Percentiles rank a stretch among this genome's conserved stretches.
Evolutionary conservation across 2,797 vertebrate species (phyloP).

Genomic region (Leptodactylus fallax): DNA sequence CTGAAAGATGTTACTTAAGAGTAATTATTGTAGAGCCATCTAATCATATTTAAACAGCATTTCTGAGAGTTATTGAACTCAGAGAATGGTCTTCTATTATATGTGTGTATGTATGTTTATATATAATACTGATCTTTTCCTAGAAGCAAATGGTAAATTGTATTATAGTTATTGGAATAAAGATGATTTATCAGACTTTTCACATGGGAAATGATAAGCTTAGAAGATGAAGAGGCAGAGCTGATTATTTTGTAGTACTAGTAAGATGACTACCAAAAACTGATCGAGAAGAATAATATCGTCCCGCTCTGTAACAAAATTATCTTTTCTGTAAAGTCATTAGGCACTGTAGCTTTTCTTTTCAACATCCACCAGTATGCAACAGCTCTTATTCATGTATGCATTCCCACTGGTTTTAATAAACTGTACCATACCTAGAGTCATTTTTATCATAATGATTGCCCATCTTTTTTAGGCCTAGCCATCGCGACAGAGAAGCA

Average conservation of each 20-base stretch:
- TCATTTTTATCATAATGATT: not conserved
- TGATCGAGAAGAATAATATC: conserved; percentile 29
- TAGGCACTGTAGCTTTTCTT: not conserved
- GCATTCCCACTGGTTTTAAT: not conserved
- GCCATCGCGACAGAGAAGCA: no score
- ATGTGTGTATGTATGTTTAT: conserved; percentile 37
- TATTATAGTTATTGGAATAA: conserved; percentile 66
- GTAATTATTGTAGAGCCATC: conserved; percentile 61
- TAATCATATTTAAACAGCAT: conserved; percentile 63
- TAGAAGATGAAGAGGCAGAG: conserved; percentile 55
- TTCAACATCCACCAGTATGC: not conserved
- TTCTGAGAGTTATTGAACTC: conserved; percentile 57
- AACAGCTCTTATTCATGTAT: not conserved
- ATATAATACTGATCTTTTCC: conserved; percentile 42
- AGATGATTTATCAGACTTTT: conserved; percentile 64
- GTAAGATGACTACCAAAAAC: conserved; percentile 38
- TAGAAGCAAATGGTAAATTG: conserved; percentile 56
- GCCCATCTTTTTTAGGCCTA: not conserved
- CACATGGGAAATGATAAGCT: conserved; percentile 59
- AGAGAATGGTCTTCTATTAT: conserved; percentile 28
- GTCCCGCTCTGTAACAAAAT: conserved; percentile 21
- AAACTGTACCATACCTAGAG: not conserved
- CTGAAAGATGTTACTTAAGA: conserved; percentile 62
- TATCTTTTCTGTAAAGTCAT: conserved; percentile 21
- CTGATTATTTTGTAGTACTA: conserved; percentile 40